Evolutionary conservation across 2,797 vertebrate species (phyloP).

Genomic region (Momotus momota): DNA sequence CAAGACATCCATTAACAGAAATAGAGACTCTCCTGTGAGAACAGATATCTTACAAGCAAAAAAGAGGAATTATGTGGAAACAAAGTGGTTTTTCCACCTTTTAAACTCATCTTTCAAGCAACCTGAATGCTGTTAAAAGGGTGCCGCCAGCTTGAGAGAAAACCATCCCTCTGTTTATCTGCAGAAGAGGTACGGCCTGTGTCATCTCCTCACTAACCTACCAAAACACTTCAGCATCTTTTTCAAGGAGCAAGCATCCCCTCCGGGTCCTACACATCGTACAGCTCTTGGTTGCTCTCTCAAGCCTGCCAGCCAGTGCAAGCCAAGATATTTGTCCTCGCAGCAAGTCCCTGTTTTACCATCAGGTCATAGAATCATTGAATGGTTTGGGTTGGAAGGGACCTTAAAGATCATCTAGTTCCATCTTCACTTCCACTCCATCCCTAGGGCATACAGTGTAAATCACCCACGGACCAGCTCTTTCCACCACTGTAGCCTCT

Average conservation of each 20-base stretch:
- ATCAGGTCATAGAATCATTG: neutral
- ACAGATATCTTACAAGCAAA: neutral
- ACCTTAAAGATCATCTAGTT: neutral
- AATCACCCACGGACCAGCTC: neutral
- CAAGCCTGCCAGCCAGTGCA: neutral
- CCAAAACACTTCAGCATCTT: neutral
- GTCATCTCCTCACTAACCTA: neutral
- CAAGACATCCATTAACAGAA: conserved; percentile 13
- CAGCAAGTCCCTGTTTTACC: neutral
- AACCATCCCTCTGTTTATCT: neutral
- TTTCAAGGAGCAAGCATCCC: neutral
- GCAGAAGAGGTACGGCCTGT: neutral
- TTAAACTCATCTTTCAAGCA: conserved; percentile 3
- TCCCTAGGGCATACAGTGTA: rapidly evolving
- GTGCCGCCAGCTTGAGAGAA: conserved; percentile 2
- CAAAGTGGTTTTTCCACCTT: neutral
- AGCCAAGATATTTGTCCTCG: neutral
- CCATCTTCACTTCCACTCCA: neutral
- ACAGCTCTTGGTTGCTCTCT: neutral
- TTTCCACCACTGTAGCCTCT: neutral
- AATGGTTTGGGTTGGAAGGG: neutral
- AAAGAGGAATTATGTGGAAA: neutral
- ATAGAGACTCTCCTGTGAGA: conserved; percentile 2
- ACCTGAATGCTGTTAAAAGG: conserved; percentile 19
- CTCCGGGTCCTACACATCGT: neutral